Evolutionary conservation across 2,888 invertebrate species (phyloP).

Genomic region (Diarsia dahlii): DNA sequence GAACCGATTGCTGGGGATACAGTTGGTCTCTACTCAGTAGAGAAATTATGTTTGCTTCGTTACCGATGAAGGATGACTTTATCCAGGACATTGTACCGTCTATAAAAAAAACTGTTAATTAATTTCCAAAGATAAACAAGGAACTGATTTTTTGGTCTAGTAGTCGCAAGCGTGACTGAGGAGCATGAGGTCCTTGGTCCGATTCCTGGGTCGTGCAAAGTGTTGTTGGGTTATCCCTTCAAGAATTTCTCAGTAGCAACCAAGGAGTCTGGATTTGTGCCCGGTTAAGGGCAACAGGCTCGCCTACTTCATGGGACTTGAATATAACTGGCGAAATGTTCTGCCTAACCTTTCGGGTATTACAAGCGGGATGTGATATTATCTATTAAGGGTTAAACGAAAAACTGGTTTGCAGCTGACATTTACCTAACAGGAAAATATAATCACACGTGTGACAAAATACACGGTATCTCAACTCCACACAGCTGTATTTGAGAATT

Average conservation of each 20-base stretch:
- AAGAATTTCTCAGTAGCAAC: too few relatives aligned
- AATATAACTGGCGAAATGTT: too few relatives aligned
- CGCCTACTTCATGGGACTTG: too few relatives aligned
- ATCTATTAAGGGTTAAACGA: not conserved
- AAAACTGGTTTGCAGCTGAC: not conserved
- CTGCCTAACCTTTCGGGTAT: too few relatives aligned
- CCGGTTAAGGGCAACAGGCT: too few relatives aligned
- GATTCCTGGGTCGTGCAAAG: too few relatives aligned
- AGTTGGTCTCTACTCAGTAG: slow-evolving; percentile 80
- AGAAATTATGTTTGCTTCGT: slow-evolving; percentile 80
- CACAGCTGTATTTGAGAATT: slow-evolving; percentile 8
- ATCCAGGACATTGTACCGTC: slow-evolving; percentile 81
- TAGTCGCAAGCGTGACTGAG: too few relatives aligned
- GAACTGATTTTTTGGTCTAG: too few relatives aligned
- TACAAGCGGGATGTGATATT: not conserved
- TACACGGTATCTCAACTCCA: not conserved
- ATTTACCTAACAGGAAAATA: slow-evolving; percentile 2
- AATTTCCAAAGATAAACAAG: not conserved
- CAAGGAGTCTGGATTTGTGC: too few relatives aligned
- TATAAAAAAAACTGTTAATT: slow-evolving; percentile 53
- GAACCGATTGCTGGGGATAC: slow-evolving; percentile 81
- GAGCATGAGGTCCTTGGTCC: too few relatives aligned
- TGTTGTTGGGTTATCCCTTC: too few relatives aligned
- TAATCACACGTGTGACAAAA: slow-evolving; percentile 13
- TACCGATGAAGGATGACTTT: slow-evolving; percentile 80